Evolutionary conservation across 1,140 invertebrate genomes (phyloP).

Genomic region (Drosophila miranda): DNA sequence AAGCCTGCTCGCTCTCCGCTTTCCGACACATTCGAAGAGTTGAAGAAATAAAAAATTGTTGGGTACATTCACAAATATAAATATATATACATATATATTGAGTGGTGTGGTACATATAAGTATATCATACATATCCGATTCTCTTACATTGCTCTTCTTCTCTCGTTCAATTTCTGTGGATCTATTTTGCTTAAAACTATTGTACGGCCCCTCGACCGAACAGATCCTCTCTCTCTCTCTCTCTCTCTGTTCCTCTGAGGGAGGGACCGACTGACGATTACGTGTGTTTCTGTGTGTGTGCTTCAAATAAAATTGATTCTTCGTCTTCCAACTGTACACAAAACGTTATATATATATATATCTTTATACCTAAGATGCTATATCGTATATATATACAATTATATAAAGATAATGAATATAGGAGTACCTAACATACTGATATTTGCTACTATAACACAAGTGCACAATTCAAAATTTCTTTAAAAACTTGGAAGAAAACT

Average conservation of each 20-base stretch:
- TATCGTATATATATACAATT: conserved; percentile 4
- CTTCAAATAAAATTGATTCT: too few species aligned
- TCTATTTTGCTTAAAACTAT: conserved; percentile 11
- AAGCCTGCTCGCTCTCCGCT: too few species aligned
- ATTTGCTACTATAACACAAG: conserved; percentile 66
- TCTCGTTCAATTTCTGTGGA: background rate
- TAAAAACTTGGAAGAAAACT: conserved; percentile 15
- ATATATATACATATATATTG: conserved; percentile 61
- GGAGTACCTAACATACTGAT: conserved; percentile 25
- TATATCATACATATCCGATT: conserved; percentile 65
- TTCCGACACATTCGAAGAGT: background rate
- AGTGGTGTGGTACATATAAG: conserved; percentile 55
- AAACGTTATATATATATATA: background rate
- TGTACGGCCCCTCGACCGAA: conserved; percentile 5
- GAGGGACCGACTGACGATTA: too few species aligned
- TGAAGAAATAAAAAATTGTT: conserved; percentile 23
- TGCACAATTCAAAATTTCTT: conserved; percentile 29
- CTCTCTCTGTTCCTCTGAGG: conserved; percentile 1
- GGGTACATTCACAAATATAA: conserved; percentile 61
- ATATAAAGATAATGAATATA: conserved; percentile 18
- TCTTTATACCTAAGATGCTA: conserved; percentile 5
- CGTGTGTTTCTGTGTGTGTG: too few species aligned
- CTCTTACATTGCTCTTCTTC: conserved; percentile 28
- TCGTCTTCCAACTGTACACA: conserved; percentile 39
- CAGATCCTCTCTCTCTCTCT: conserved; percentile 8